Evolutionary conservation across 2,113 vertebrate genomes (phyloP), one percentile per base, ranked within the genome.

Genomic region (Xiphorhynchus elegans): DNA sequence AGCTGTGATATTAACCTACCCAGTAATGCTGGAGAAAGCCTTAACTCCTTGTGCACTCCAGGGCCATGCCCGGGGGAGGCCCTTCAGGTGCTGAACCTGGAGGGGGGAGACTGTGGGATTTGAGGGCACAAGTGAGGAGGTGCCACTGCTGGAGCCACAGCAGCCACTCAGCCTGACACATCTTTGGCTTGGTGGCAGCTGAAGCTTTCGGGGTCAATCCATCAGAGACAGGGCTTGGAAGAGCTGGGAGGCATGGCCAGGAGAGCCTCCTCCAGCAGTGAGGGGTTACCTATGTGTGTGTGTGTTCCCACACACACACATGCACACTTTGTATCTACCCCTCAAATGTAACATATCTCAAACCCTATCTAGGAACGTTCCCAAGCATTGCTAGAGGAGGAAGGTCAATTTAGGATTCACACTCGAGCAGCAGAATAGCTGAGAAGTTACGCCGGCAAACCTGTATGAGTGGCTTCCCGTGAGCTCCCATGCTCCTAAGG

Each of bases 1-100:
- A 98, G 98, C 98, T 98, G 97, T 98, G 98, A 99, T 99, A 99
- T 99, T 99, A 99, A 99, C 98, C 98, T 98, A 96, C 98, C 97
- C 98, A 98, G 97, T 93, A 98, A 98, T 84, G 96, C 97, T 95
- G 89, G 84, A 86, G 95, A 96, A 68, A 96, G 93, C 66, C 60
- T 99, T 98, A 99, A 99, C 98, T 98, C 98, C 98, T 99, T 98
- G 97, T 89, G 95, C 90, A 33, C 98, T 78, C 75, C 0, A 0
- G 20, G 87, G 63, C 78, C 84, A 8, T 63, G 42, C 29, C 31
- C 1, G 2, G 37, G 5, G 19, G 63, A 18, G 84, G 46, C 47
- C 81, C 42, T 26, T 49, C 84, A 95, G 87, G 93, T 96, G 39
- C 64, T 1, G 2, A 62, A 16, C 40, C 67, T 6, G 25, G 10